phyloP scores from a whole-genome alignment of 2,113 vertebrate genomes.

The Hippoglossus stenolepis region DNA sequence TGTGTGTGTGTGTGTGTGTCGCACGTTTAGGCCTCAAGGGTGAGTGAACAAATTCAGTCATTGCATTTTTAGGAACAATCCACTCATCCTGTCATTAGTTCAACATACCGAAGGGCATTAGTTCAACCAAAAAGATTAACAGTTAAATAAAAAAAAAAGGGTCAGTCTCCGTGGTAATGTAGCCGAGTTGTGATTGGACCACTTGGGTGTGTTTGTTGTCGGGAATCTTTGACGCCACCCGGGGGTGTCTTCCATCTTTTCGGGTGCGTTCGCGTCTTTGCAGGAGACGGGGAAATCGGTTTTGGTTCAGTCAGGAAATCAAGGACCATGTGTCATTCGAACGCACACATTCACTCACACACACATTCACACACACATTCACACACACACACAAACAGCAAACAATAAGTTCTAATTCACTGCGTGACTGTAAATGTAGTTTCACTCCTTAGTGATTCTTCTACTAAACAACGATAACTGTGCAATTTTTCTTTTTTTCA shows the following conservation, averaged over 20 bases:
- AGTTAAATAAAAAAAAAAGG: constrained; percentile 1
- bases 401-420: constrained; percentile 40
- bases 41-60: constrained; percentile 4
- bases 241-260: constrained; percentile 45
- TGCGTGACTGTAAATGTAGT: constrained; percentile 60
- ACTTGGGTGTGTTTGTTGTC: not conserved
- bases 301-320: constrained; percentile 76
- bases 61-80: constrained; percentile 3
- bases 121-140: constrained; percentile 30
- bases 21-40: constrained; percentile 3
- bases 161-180: not conserved
- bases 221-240: constrained; percentile 22
- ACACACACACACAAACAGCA: constrained; percentile 40
- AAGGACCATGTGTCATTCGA: constrained; percentile 27
- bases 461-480: constrained; percentile 66
- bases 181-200: not conserved
- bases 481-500: constrained; percentile 67
- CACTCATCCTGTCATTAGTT: constrained; percentile 22
- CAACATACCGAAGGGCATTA: constrained; percentile 13
- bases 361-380: constrained; percentile 20
- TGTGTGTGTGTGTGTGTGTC: no score
- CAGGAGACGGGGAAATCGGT: constrained; percentile 47
- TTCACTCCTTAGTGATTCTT: constrained; percentile 71
- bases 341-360: constrained; percentile 11
- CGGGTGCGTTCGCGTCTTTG: constrained; percentile 50